A percentile compares a stretch with the other conserved stretches of the same genome.
Conservation (phyloP, 2,888 invertebrate genomes). For the Melanostoma mellinum region DNA sequence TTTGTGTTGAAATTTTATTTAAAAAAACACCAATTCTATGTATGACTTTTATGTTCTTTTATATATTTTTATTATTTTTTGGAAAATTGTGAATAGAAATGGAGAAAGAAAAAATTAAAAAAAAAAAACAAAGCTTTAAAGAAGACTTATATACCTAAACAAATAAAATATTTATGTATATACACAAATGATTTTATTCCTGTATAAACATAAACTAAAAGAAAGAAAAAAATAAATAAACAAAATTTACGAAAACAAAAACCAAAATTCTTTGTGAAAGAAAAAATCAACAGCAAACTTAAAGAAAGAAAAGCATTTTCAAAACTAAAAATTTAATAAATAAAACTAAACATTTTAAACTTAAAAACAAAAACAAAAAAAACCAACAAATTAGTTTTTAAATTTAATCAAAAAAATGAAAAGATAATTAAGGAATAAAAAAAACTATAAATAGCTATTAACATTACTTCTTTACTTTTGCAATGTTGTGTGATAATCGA, state of each 20-base stretch:
- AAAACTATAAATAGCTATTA: constrained; percentile 48
- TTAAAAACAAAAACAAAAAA: constrained; percentile 19
- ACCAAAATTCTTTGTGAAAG: constrained; percentile 41
- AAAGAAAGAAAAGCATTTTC: constrained; percentile 58
- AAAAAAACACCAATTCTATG: constrained; percentile 52
- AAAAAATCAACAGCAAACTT: constrained; percentile 41
- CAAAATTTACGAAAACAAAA: not conserved
- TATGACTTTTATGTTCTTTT: constrained; percentile 34
- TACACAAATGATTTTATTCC: constrained; percentile 50
- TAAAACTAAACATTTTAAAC: constrained; percentile 18
- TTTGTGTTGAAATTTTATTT: constrained; percentile 64
- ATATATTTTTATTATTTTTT: constrained; percentile 29
- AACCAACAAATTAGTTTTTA: constrained; percentile 63
- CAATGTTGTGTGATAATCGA: constrained; percentile 81
- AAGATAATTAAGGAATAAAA: constrained; percentile 13
- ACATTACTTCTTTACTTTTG: constrained; percentile 74
- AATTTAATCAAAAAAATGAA: constrained; percentile 43
- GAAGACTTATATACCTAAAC: constrained; percentile 65
- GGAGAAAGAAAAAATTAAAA: constrained; percentile 27
- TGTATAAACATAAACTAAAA: constrained; percentile 46
- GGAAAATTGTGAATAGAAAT: constrained; percentile 51
- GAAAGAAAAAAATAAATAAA: constrained; percentile 5
- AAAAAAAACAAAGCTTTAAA: constrained; percentile 67
- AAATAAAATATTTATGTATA: constrained; percentile 55
- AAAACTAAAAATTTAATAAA: constrained; percentile 25